These are phyloP conservation scores for Pempheris klunzingeri DNA, from an alignment of 2,797 vertebrate species.

Conservation along the genomic window DNA sequence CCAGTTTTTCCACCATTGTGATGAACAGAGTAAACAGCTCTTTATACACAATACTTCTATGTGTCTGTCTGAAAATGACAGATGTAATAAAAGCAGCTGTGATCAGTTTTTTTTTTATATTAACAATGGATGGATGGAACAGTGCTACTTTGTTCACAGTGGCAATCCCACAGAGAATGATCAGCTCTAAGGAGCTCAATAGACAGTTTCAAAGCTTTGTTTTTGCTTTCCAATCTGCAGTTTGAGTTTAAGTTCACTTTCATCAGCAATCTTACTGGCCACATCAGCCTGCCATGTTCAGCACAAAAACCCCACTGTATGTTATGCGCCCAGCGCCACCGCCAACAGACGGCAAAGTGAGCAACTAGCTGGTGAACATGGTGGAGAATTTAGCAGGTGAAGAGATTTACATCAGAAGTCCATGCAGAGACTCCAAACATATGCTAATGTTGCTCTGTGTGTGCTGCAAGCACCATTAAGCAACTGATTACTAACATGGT, in stretches of 20 bases:
- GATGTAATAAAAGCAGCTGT: neutral
- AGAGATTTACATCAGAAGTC: neutral
- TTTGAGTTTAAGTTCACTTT: neutral
- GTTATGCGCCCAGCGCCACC: neutral
- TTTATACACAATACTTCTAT: neutral
- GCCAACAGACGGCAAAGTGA: neutral
- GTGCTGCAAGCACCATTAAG: neutral
- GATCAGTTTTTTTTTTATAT: conserved; percentile 18
- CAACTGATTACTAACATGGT: neutral
- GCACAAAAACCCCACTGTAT: neutral
- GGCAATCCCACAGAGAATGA: neutral
- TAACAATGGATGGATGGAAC: conserved; percentile 4
- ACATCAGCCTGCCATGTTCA: neutral
- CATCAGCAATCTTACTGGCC: neutral
- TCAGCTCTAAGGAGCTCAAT: neutral
- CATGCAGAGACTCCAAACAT: neutral
- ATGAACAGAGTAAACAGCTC: conserved; percentile 35
- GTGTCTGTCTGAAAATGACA: conserved; percentile 18
- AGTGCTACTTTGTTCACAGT: neutral
- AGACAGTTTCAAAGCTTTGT: neutral
- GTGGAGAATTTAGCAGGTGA: neutral
- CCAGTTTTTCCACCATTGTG: conserved; percentile 19
- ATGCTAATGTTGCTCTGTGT: neutral
- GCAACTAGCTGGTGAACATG: neutral
- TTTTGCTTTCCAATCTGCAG: neutral